Evolutionary conservation across 2,797 vertebrate genomes (phyloP).

Genomic region (Prunella strophiata): DNA sequence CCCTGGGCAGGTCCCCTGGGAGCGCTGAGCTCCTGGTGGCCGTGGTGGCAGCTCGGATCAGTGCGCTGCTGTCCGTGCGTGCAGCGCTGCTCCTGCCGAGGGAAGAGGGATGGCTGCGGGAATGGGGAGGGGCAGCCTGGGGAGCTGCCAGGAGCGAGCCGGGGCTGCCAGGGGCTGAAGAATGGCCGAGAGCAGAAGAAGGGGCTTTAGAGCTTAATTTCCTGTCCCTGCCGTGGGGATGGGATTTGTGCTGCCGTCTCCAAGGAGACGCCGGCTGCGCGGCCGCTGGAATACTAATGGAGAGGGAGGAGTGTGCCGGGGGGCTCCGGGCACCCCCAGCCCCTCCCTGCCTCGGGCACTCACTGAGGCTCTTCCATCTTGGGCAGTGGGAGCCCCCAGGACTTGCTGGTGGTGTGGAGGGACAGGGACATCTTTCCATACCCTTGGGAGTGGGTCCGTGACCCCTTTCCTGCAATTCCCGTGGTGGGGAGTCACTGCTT

Average conservation of each 20-base stretch:
- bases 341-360: not conserved
- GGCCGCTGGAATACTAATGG: slow-evolving; percentile 45
- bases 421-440: not conserved
- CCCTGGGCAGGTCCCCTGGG: not conserved
- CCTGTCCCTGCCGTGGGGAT: slow-evolving; percentile 51
- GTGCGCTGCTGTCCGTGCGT: rapidly evolving
- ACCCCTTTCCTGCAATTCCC: rapidly evolving
- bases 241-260: slow-evolving; percentile 62
- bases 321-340: not conserved
- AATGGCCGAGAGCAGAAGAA: slow-evolving; percentile 58
- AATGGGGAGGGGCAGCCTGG: not conserved
- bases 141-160: not conserved
- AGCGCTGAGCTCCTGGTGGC: not conserved
- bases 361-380: rapidly evolving
- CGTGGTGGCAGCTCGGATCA: rapidly evolving
- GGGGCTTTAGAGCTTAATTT: slow-evolving; percentile 71
- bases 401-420: not conserved
- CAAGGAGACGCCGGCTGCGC: slow-evolving; percentile 34
- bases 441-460: rapidly evolving
- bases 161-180: slow-evolving; percentile 42
- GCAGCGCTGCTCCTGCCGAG: rapidly evolving
- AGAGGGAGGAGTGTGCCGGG: not conserved
- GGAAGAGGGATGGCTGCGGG: not conserved
- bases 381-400: not conserved
- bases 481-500: rapidly evolving